A percentile compares a stretch with the other conserved stretches of the same genome.
Evolutionary conservation across 2,888 invertebrate genomes (phyloP).

Genomic region (Argyra leucocephala): DNA sequence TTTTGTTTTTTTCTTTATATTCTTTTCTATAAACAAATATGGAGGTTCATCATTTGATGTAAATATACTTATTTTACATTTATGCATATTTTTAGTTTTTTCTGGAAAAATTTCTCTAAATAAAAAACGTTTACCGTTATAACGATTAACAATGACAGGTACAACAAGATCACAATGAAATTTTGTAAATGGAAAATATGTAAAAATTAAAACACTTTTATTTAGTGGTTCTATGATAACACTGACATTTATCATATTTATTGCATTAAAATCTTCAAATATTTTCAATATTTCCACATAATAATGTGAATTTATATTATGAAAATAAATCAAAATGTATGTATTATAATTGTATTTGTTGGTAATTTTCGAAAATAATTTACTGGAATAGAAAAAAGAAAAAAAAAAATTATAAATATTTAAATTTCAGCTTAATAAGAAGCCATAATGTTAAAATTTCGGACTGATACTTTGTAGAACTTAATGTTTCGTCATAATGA

Average conservation of each 20-base stretch:
- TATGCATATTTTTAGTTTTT: slow-evolving; percentile 15
- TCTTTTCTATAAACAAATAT: slow-evolving; percentile 13
- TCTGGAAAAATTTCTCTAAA: slow-evolving; percentile 11
- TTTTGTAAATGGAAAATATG: slow-evolving; percentile 12
- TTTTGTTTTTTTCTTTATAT: not conserved
- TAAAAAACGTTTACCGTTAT: not conserved
- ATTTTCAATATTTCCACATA: not conserved
- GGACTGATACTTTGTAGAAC: no score
- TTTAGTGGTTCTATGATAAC: not conserved
- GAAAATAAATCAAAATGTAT: not conserved
- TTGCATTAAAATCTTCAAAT: not conserved
- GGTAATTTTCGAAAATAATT: not conserved
- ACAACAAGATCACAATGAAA: slow-evolving; percentile 1
- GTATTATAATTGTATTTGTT: not conserved
- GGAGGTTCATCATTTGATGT: slow-evolving; percentile 15
- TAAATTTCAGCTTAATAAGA: no score
- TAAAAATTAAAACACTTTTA: not conserved
- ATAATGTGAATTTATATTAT: not conserved
- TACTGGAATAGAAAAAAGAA: not conserved
- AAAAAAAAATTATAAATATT: not conserved
- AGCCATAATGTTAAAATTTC: no score
- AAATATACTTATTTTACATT: slow-evolving; percentile 14
- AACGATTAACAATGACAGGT: slow-evolving; percentile 2
- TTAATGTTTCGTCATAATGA: no score
- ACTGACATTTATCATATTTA: slow-evolving; percentile 10